Percentiles rank a stretch among this genome's conserved stretches.
phyloP scores from a whole-genome alignment of 2,113 vertebrate species.

The Tupaia chinensis region DNA sequence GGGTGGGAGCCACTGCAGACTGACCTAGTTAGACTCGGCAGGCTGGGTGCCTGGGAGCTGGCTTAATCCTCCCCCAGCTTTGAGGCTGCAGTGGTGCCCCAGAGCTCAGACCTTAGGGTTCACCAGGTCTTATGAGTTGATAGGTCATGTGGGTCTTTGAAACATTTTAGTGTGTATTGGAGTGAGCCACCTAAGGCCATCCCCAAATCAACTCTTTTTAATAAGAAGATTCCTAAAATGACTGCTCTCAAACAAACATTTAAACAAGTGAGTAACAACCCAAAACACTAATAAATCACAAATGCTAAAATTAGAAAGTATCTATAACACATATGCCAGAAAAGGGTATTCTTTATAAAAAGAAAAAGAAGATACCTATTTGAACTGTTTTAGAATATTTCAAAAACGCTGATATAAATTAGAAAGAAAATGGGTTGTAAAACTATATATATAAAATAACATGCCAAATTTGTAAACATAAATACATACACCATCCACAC shows the following conservation, averaged over 20 bases:
- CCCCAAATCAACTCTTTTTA: not conserved
- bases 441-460: not conserved
- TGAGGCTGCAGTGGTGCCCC: not conserved
- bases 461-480: not conserved
- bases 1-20: slow-evolving; percentile 71
- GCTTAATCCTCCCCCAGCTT: slow-evolving; percentile 41
- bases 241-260: not conserved
- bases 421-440: slow-evolving; percentile 21
- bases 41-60: slow-evolving; percentile 35
- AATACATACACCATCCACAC: not conserved
- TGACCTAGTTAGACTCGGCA: slow-evolving; percentile 83
- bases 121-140: not conserved
- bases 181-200: not conserved
- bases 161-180: not conserved
- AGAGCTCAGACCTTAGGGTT: not conserved
- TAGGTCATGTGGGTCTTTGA: slow-evolving; percentile 13
- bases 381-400: slow-evolving; percentile 44
- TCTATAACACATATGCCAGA: not conserved
- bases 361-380: not conserved
- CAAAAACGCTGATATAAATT: not conserved
- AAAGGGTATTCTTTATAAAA: slow-evolving; percentile 50
- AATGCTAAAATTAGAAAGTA: slow-evolving; percentile 1
- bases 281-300: not conserved
- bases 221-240: not conserved
- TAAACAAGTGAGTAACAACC: not conserved